Evolutionary conservation across 1,140 invertebrate species (phyloP).

Genomic region (Tetragnatha versicolor): DNA sequence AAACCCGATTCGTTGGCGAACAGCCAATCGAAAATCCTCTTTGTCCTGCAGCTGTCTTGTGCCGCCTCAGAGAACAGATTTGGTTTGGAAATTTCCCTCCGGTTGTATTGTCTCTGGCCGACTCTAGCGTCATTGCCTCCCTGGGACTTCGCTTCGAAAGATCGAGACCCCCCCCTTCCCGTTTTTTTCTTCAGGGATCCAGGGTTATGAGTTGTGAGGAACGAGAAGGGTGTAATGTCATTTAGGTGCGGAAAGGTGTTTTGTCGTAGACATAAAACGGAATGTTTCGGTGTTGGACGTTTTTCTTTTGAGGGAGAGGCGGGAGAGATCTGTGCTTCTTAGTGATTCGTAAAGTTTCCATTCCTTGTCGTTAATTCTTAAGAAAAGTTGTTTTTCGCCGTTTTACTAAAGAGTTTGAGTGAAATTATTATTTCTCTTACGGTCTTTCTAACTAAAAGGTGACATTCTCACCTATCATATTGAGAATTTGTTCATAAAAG

Average conservation of each 20-base stretch:
- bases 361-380: too few species aligned
- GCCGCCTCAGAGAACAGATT: slow-evolving; percentile 46
- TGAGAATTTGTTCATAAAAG: too few species aligned
- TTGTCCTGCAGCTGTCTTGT: slow-evolving; percentile 50
- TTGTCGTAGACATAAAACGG: not conserved
- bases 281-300: not conserved
- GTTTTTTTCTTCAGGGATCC: slow-evolving; percentile 18
- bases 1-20: slow-evolving; percentile 41
- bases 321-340: too few species aligned
- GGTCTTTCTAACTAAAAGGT: too few species aligned
- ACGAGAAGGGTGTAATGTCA: not conserved
- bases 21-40: slow-evolving; percentile 44
- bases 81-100: slow-evolving; percentile 46
- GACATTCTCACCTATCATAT: too few species aligned
- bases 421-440: too few species aligned
- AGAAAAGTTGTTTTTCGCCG: too few species aligned
- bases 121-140: slow-evolving; percentile 45
- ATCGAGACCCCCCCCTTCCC: slow-evolving; percentile 2
- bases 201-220: slow-evolving; percentile 31
- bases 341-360: too few species aligned
- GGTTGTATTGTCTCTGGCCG: slow-evolving; percentile 46
- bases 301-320: too few species aligned
- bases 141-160: slow-evolving; percentile 11
- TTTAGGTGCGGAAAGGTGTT: slow-evolving; percentile 22
- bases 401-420: too few species aligned